Conservation (phyloP, 2,888 invertebrate species). For the Calameuta idolon region DNA sequence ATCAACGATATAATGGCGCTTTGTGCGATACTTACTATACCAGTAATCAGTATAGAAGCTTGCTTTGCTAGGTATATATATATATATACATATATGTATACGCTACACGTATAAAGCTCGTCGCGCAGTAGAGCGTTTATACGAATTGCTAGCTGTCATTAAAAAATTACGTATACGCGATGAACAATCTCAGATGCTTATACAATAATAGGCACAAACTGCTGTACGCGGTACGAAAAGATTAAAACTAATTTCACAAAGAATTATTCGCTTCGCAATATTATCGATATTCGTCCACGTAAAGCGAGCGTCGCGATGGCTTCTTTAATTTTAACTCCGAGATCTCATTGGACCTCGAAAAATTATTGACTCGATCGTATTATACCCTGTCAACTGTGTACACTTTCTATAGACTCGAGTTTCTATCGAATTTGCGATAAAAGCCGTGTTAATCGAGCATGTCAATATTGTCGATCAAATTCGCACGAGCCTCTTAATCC, state of each 20-base stretch:
- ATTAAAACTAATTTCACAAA: not conserved
- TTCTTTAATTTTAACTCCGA: not conserved
- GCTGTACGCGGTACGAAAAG: not conserved
- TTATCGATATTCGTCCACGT: not conserved
- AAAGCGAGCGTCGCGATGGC: not conserved
- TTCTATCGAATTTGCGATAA: not conserved
- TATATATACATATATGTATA: too few relatives aligned
- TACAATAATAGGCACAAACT: not conserved
- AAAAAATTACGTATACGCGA: not conserved
- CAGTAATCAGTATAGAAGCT: not conserved
- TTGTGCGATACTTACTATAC: not conserved
- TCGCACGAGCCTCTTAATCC: not conserved
- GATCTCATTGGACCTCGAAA: not conserved
- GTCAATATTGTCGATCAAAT: not conserved
- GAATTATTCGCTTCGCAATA: not conserved
- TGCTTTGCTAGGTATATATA: not conserved
- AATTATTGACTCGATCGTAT: not conserved
- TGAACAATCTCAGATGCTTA: not conserved
- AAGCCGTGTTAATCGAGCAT: not conserved
- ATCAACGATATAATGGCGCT: not conserved
- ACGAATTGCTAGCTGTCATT: not conserved
- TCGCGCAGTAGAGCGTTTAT: not conserved
- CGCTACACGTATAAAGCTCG: not conserved
- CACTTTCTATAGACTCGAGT: not conserved
- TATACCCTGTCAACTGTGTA: not conserved